These are phyloP conservation scores for Anolis carolinensis DNA, from an alignment of 2,113 vertebrate genomes.

Conservation along the genomic window DNA sequence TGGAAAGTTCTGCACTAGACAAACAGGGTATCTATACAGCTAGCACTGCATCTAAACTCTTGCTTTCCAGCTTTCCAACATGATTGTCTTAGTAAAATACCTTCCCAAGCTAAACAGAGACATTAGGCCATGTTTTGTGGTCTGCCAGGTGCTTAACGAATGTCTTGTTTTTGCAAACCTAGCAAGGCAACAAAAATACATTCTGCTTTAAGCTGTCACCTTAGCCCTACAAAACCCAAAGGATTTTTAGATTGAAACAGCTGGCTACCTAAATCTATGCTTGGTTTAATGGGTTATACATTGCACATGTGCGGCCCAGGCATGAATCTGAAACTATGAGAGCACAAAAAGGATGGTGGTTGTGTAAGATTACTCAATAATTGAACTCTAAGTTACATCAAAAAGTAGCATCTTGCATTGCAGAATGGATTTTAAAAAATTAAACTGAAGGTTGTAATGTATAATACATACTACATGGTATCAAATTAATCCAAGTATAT, in stretches of 20 bases:
- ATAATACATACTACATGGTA: background rate
- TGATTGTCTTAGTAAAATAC: background rate
- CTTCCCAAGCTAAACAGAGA: background rate
- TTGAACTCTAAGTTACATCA: background rate
- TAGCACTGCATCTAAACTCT: background rate
- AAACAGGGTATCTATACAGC: background rate
- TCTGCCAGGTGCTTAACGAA: background rate
- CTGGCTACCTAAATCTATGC: background rate
- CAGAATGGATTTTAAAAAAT: background rate
- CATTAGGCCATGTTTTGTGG: background rate
- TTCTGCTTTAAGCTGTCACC: background rate
- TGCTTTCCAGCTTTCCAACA: background rate
- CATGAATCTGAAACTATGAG: background rate
- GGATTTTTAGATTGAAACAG: background rate
- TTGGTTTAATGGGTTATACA: background rate
- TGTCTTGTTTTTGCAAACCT: background rate
- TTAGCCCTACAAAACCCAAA: background rate
- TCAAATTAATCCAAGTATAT: background rate
- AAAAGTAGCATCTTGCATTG: background rate
- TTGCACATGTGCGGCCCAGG: background rate
- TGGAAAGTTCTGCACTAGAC: background rate
- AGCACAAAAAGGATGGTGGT: background rate
- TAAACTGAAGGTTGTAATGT: background rate
- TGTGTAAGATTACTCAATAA: background rate
- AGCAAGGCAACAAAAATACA: too few species aligned